Evolutionary conservation across 2,888 invertebrate genomes (phyloP).

Genomic region (Tricholauxania praeusta): DNA sequence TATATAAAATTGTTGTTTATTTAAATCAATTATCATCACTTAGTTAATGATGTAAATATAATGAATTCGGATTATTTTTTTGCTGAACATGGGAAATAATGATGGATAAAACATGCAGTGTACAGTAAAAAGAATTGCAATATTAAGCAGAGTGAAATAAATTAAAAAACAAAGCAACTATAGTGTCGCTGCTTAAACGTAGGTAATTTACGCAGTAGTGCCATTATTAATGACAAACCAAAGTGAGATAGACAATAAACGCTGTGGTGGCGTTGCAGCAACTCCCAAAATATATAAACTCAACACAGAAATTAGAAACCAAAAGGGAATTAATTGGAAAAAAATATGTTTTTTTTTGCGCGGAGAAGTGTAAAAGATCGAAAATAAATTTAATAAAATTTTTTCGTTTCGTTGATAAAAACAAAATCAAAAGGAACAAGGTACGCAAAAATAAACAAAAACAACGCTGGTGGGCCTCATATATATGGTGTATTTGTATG

Average conservation of each 20-base stretch:
- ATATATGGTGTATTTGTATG: neutral
- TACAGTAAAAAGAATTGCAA: neutral
- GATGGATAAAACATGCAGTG: slow-evolving; percentile 12
- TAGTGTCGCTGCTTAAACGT: slow-evolving; percentile 9
- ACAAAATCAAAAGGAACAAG: neutral
- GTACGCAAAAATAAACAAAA: slow-evolving; percentile 12
- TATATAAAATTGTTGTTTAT: neutral
- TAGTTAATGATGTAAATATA: neutral
- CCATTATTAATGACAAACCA: neutral
- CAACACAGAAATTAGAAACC: slow-evolving; percentile 16
- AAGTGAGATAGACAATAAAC: slow-evolving; percentile 14
- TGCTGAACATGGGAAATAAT: neutral
- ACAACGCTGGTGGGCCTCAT: neutral
- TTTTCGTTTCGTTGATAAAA: neutral
- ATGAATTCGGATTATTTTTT: neutral
- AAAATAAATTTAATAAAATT: slow-evolving; percentile 7
- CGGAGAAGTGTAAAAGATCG: neutral
- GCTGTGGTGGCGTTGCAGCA: slow-evolving; percentile 29
- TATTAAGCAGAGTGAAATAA: slow-evolving; percentile 2
- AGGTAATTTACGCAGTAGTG: neutral
- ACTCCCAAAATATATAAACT: slow-evolving; percentile 24
- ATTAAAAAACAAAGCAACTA: slow-evolving; percentile 3
- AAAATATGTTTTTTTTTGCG: neutral
- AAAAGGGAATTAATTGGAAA: too few species aligned
- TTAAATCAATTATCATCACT: neutral